Base-by-base conservation (phyloP, 2,797 vertebrate species). In the Hoplostethus atlanticus region DNA sequence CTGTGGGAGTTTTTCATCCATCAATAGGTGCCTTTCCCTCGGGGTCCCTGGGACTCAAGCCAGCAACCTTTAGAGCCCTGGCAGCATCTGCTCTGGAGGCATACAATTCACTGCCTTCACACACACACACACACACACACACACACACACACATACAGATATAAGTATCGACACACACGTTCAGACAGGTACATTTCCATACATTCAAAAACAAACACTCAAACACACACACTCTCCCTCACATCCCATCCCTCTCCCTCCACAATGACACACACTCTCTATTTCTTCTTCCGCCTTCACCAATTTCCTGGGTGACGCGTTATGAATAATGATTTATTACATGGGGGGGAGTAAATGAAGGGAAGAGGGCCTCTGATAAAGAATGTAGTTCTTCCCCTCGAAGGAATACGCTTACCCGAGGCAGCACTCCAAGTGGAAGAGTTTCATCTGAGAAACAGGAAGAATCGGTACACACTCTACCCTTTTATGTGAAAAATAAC, bases 11-110 rank as follows among this genome's bases (percentile, higher is more conserved):
- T 90, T 77, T 81, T 83, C 85, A 73, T 73, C 85, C 80, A 87
- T 93, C 92, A 93, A 91, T 93, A 91, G 91, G 81, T 92, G 86
- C 82, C 81, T 87, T 79, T 92, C 85, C 92, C 69, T 77, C 84
- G 64, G 87, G 80, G 63, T 71, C 72, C 79, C 85, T 89, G 87
- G 92, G 91, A 89, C 66, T 72, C 53, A 64, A 73, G 91, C 91
- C 91, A 93, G 68, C 79, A 85, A 85, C 79, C 79, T 68, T 81
- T 76, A 42, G 78, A 88, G 73, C 63, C 73, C 48, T 84, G 77
- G 77, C 81, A 86, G 73, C 71, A 77, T 21, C 68, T 79, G 48
- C 68, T 75, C 63, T 65, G 61, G 77, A 79, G 59, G 25, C 50
- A 64, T 28, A 69, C 64, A 74, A 73, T 58, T 42, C 44, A 28